These are phyloP conservation scores for Cricetomys ansorgei DNA, from an alignment of 2,113 vertebrate genomes.

Conservation along the genomic window DNA sequence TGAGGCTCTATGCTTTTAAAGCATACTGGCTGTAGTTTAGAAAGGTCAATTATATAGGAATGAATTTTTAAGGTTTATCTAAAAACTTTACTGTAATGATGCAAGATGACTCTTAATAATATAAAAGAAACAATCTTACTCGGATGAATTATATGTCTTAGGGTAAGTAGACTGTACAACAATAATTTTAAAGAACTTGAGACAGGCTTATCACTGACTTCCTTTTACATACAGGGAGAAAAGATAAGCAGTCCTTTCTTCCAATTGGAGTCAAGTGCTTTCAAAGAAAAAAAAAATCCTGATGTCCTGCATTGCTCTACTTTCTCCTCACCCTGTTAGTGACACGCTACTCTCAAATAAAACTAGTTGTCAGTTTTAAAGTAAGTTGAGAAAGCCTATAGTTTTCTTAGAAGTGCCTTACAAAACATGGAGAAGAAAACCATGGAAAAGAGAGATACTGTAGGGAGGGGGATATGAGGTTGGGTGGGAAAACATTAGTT, in stretches of 20 bases:
- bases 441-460: neutral
- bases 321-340: neutral
- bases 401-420: neutral
- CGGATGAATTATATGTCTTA: conserved; percentile 31
- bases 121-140: conserved; percentile 36
- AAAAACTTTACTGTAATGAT: neutral
- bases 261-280: neutral
- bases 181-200: conserved; percentile 42
- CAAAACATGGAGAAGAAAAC: conserved; percentile 12
- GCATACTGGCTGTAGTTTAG: neutral
- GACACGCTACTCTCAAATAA: conserved; percentile 25
- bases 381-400: neutral
- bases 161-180: neutral
- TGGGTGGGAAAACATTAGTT: neutral
- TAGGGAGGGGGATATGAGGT: neutral
- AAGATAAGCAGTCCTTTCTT: conserved; percentile 23
- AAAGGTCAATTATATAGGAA: conserved; percentile 52
- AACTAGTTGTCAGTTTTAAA: conserved; percentile 34
- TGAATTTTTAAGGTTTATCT: conserved; percentile 44
- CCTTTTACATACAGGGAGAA: neutral
- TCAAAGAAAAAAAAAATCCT: neutral
- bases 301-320: neutral
- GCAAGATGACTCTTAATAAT: neutral
- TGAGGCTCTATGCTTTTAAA: conserved; percentile 46
- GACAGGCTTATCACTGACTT: neutral